Evolutionary conservation across 2,113 vertebrate species (phyloP).

Genomic region (Dolichallabes microphthalmus): DNA sequence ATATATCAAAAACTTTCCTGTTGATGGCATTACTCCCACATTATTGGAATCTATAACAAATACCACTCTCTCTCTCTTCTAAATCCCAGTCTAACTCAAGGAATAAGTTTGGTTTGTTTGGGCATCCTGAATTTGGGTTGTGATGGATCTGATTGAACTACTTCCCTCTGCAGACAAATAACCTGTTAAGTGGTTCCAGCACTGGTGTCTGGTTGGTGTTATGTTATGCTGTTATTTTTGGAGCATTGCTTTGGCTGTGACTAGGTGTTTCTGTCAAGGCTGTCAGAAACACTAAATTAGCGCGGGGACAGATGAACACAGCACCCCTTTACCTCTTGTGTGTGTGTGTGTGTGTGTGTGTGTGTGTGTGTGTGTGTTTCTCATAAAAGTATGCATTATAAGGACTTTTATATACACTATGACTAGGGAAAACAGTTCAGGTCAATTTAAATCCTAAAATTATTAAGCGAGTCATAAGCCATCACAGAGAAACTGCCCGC

Average conservation of each 20-base stretch:
- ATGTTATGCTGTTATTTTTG: neutral
- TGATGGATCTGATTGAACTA: neutral
- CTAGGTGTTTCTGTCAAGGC: neutral
- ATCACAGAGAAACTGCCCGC: no score
- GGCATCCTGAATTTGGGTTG: neutral
- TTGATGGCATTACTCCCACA: neutral
- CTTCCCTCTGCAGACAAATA: neutral
- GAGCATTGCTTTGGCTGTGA: constrained; percentile 5
- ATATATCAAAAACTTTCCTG: no score
- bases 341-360: constrained; percentile 6
- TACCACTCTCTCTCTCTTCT: neutral
- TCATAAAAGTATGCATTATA: constrained; percentile 37
- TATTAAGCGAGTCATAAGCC: no score
- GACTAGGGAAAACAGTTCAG: neutral
- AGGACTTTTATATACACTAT: constrained; percentile 31
- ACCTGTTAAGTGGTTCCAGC: constrained; percentile 9
- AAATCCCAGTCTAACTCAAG: neutral
- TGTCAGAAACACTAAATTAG: constrained; percentile 5
- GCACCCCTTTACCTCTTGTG: constrained; percentile 42
- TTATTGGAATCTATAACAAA: neutral
- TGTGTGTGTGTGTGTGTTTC: constrained; percentile 1
- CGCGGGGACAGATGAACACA: constrained; percentile 47
- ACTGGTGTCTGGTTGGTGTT: neutral
- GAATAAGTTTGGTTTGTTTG: neutral
- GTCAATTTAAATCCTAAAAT: no score